These are phyloP conservation scores for Petaurus breviceps DNA, from an alignment of 2,113 vertebrate genomes.

Conservation along the genomic window DNA sequence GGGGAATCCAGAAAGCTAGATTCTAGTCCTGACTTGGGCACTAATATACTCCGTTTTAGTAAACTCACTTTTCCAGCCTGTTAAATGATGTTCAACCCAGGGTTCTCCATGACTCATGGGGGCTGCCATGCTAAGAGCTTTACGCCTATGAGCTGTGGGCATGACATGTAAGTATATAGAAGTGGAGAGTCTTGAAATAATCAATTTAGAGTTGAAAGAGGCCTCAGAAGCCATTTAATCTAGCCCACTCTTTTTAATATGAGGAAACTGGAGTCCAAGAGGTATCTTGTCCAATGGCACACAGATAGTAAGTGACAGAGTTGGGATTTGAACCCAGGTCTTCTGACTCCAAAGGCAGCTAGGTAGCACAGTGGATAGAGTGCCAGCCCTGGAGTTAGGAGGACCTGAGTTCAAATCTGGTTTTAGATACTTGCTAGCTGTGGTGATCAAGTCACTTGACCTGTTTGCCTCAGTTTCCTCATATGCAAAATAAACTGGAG, in stretches of 20 bases:
- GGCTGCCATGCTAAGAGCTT: neutral
- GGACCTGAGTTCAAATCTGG: too few relatives aligned
- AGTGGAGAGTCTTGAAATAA: neutral
- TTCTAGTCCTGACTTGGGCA: neutral
- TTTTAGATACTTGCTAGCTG: too few relatives aligned
- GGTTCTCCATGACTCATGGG: neutral
- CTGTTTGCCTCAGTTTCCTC: too few relatives aligned
- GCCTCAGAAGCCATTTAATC: neutral
- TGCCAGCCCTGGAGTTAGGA: too few relatives aligned
- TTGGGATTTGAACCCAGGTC: neutral
- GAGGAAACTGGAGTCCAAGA: neutral
- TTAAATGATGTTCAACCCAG: neutral
- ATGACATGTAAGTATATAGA: neutral
- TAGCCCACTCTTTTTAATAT: neutral
- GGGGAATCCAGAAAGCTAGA: neutral
- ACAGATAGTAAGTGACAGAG: neutral
- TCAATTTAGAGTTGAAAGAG: neutral
- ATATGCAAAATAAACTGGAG: too few relatives aligned
- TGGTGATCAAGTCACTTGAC: too few relatives aligned
- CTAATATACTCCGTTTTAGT: neutral
- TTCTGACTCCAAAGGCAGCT: neutral
- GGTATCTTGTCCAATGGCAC: neutral
- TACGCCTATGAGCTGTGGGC: neutral
- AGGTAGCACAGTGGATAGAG: too few relatives aligned
- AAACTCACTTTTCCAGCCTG: neutral